These are phyloP conservation scores for Cephus sareptanus DNA, from an alignment of 2,888 invertebrate species.

Conservation along the genomic window DNA sequence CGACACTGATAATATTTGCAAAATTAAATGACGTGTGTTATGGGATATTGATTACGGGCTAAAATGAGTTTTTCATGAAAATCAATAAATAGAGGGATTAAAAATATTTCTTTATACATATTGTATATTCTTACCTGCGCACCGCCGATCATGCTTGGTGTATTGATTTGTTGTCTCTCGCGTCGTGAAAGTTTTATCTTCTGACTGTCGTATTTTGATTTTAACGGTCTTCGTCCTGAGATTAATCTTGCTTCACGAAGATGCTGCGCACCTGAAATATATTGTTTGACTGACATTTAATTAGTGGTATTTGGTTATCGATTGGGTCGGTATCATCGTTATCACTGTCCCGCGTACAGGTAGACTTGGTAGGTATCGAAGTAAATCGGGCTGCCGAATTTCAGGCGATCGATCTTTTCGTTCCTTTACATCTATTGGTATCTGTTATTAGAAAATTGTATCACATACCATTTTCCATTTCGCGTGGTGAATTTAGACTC, in stretches of 20 bases:
- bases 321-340: not conserved
- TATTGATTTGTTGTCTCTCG: not conserved
- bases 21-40: not conserved
- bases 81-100: not conserved
- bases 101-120: not conserved
- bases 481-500: not conserved
- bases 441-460: not conserved
- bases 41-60: not conserved
- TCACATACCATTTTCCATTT: not conserved
- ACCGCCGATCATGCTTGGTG: not conserved
- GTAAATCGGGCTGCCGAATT: not conserved
- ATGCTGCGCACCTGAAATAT: not conserved
- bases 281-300: not conserved
- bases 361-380: not conserved
- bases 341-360: not conserved
- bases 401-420: not conserved
- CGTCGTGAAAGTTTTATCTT: not conserved
- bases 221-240: not conserved
- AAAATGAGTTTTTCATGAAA: too few relatives aligned
- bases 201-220: not conserved
- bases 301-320: not conserved
- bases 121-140: not conserved
- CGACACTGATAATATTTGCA: not conserved
- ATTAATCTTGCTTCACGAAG: not conserved
- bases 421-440: not conserved